Percentiles rank a stretch among this genome's conserved stretches.
Conservation (phyloP, 2,888 invertebrate species). For the Bibio marci region DNA sequence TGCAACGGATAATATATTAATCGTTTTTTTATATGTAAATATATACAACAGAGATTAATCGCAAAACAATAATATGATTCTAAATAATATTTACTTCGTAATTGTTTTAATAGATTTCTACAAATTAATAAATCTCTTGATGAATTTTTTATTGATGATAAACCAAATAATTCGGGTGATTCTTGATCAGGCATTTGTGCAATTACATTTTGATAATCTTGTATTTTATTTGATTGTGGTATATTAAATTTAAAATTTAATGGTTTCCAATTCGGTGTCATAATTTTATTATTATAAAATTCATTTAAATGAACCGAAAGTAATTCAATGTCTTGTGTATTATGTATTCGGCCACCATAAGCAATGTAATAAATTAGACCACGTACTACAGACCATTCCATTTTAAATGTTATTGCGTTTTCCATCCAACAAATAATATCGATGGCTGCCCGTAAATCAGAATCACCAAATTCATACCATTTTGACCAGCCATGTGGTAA, state of each 20-base stretch:
- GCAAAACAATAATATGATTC: too few relatives aligned
- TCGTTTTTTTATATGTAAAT: too few relatives aligned
- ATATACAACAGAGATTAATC: too few relatives aligned
- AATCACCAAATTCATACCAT: slow-evolving; percentile 72
- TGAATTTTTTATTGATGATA: slow-evolving; percentile 24
- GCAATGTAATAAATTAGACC: slow-evolving; percentile 64
- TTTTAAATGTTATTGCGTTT: slow-evolving; percentile 23
- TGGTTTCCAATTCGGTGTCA: slow-evolving; percentile 41
- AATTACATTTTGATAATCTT: slow-evolving; percentile 23
- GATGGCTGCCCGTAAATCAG: slow-evolving; percentile 60
- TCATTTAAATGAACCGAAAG: slow-evolving; percentile 36
- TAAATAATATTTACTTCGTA: slow-evolving; percentile 15
- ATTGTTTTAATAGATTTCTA: slow-evolving; percentile 18
- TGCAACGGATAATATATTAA: neutral
- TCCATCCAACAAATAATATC: slow-evolving; percentile 32
- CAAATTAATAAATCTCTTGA: slow-evolving; percentile 22
- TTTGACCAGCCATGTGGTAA: slow-evolving; percentile 87
- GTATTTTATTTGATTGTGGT: slow-evolving; percentile 22
- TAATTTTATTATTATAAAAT: slow-evolving; percentile 38
- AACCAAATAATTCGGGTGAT: slow-evolving; percentile 22
- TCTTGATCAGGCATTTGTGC: slow-evolving; percentile 23
- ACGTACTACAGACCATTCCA: slow-evolving; percentile 55
- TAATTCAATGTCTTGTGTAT: slow-evolving; percentile 42
- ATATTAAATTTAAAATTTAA: slow-evolving; percentile 28
- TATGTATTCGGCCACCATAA: slow-evolving; percentile 76